These are phyloP conservation scores for Eutolmus rufibarbis DNA, from an alignment of 2,888 invertebrate genomes.

Conservation along the genomic window DNA sequence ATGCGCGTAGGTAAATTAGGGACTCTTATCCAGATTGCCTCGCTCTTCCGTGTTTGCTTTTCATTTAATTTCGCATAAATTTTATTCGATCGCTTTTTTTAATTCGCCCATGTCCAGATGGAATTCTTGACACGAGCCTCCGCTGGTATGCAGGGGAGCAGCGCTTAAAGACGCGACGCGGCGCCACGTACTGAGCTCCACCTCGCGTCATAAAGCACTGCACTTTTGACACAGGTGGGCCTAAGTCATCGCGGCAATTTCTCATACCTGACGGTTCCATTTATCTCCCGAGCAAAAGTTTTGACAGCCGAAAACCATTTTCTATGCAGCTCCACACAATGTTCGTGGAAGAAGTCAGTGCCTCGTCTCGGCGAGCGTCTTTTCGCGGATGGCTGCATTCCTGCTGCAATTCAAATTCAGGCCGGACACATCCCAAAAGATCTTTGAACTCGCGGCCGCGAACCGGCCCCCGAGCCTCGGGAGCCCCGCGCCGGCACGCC, in stretches of 20 bases:
- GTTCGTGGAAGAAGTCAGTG: neutral
- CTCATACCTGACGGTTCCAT: slow-evolving; percentile 15
- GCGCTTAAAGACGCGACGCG: neutral
- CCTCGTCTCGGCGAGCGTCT: neutral
- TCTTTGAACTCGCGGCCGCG: neutral
- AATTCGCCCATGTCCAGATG: neutral
- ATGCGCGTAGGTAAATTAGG: slow-evolving; percentile 24
- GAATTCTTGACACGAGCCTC: neutral
- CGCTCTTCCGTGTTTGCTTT: slow-evolving; percentile 9
- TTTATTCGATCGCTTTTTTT: neutral
- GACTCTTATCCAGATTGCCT: neutral
- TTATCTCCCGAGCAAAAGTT: neutral
- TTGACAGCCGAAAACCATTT: slow-evolving; percentile 27
- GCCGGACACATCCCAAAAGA: neutral
- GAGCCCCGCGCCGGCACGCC: neutral
- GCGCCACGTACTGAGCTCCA: neutral
- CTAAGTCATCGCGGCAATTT: slow-evolving; percentile 11
- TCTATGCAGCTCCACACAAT: neutral
- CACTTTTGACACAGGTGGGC: neutral
- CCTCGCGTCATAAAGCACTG: neutral
- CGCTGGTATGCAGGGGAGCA: neutral
- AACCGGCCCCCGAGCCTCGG: neutral
- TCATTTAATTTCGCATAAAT: slow-evolving; percentile 40
- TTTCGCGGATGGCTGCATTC: neutral
- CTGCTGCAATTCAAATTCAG: slow-evolving; percentile 11